A percentile compares a stretch with the other conserved stretches of the same genome.
Evolutionary conservation across 1,140 invertebrate genomes (phyloP).

Genomic region (Drosophila insularis): DNA sequence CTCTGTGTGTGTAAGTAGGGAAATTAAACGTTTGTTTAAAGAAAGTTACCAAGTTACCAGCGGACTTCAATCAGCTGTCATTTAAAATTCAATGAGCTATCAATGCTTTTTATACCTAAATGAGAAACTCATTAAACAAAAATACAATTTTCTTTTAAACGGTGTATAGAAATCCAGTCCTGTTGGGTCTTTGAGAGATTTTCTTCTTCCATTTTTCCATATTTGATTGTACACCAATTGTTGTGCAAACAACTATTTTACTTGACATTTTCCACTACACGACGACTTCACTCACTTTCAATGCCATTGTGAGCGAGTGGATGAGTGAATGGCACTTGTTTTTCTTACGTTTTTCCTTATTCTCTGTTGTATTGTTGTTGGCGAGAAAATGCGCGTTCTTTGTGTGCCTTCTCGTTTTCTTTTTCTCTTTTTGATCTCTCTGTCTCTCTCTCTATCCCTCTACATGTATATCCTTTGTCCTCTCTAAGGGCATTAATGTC

Average conservation of each 20-base stretch:
- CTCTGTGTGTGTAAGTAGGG: constrained; percentile 42
- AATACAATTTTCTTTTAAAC: neutral
- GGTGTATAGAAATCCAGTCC: neutral
- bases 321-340: constrained; percentile 50
- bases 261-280: constrained; percentile 45
- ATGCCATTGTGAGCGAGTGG: constrained; percentile 24
- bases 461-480: neutral
- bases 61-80: too few species aligned
- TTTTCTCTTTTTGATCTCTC: neutral
- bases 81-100: too few species aligned
- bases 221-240: constrained; percentile 50
- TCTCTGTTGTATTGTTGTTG: constrained; percentile 12
- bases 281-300: constrained; percentile 59
- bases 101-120: neutral
- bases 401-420: neutral
- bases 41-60: neutral
- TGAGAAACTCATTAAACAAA: neutral
- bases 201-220: neutral
- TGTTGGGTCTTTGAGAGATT: constrained; percentile 15
- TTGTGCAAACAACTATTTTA: constrained; percentile 62
- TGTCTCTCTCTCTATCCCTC: constrained; percentile 6
- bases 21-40: constrained; percentile 42
- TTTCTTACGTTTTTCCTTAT: constrained; percentile 40
- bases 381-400: constrained; percentile 11
- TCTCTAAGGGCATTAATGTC: constrained; percentile 67